Conservation (phyloP, 2,113 vertebrate genomes). For the Pedetes capensis region DNA sequence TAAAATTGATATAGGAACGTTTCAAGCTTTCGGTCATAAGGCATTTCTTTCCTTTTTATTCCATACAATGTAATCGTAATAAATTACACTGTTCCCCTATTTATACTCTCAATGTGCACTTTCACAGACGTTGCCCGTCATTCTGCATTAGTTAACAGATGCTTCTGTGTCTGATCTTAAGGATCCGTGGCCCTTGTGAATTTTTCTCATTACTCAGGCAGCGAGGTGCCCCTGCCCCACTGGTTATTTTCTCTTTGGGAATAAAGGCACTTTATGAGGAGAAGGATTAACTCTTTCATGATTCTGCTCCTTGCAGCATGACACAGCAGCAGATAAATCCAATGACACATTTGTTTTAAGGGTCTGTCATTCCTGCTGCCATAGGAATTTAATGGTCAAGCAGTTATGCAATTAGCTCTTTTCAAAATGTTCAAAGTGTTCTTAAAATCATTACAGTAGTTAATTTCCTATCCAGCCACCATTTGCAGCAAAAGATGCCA, state of each 20-base stretch:
- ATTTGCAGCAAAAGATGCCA: not conserved
- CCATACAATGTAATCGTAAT: constrained; percentile 53
- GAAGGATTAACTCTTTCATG: constrained; percentile 19
- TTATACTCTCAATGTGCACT: constrained; percentile 30
- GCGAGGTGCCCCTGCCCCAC: not conserved
- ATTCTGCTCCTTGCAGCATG: not conserved
- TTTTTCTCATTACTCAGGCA: constrained; percentile 55
- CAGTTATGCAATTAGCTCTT: not conserved
- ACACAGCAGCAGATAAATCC: not conserved
- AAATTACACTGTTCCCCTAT: constrained; percentile 58
- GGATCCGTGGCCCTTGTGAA: constrained; percentile 1
- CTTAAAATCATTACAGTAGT: not conserved
- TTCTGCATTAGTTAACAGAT: constrained; percentile 52
- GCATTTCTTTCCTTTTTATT: constrained; percentile 70
- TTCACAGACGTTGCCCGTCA: constrained; percentile 58
- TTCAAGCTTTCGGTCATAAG: constrained; percentile 57
- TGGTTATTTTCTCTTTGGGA: constrained; percentile 46
- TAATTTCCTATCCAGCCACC: not conserved
- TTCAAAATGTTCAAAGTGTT: not conserved
- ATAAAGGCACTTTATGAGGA: constrained; percentile 1
- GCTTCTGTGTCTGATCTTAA: constrained; percentile 53
- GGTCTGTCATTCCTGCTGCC: not conserved
- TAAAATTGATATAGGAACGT: constrained; percentile 44
- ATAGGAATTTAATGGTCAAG: not conserved
- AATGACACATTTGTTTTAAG: not conserved